These are phyloP conservation scores for Mythimna lalbum DNA, from an alignment of 2,888 invertebrate genomes.

Conservation along the genomic window DNA sequence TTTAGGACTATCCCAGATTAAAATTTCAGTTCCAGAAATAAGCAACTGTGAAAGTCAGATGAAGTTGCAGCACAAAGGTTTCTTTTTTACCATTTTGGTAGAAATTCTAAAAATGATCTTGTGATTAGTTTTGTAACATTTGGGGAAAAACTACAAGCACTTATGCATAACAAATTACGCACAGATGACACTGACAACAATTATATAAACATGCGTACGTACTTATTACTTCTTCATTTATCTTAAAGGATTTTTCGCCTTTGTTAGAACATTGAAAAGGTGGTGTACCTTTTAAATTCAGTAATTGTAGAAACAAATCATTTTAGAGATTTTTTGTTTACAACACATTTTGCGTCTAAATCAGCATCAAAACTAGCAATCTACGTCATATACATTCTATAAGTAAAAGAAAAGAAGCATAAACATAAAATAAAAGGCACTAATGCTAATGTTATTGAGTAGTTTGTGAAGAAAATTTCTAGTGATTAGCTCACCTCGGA, in stretches of 20 bases:
- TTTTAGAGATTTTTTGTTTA: constrained; percentile 17
- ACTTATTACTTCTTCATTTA: background rate
- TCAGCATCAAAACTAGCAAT: constrained; percentile 2
- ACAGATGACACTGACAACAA: constrained; percentile 27
- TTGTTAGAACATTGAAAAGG: background rate
- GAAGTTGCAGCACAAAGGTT: too few species aligned
- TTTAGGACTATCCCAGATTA: background rate
- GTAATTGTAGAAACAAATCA: background rate
- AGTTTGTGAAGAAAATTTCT: constrained; percentile 27
- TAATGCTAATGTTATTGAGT: background rate
- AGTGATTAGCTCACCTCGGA: constrained; percentile 90
- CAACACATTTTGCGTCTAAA: constrained; percentile 6
- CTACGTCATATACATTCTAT: background rate
- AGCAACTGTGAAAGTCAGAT: background rate
- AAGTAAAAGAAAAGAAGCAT: background rate
- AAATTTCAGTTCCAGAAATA: background rate
- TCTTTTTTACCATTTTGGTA: background rate
- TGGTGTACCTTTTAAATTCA: background rate
- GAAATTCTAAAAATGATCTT: background rate
- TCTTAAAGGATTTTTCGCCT: background rate
- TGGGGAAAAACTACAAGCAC: background rate
- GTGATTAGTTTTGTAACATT: background rate
- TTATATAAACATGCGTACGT: constrained; percentile 11
- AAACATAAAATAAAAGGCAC: constrained; percentile 6
- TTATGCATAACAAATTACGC: constrained; percentile 13